Evolutionary conservation across 2,113 vertebrate genomes (phyloP).

Genomic region (Phylloscopus trochiloides): DNA sequence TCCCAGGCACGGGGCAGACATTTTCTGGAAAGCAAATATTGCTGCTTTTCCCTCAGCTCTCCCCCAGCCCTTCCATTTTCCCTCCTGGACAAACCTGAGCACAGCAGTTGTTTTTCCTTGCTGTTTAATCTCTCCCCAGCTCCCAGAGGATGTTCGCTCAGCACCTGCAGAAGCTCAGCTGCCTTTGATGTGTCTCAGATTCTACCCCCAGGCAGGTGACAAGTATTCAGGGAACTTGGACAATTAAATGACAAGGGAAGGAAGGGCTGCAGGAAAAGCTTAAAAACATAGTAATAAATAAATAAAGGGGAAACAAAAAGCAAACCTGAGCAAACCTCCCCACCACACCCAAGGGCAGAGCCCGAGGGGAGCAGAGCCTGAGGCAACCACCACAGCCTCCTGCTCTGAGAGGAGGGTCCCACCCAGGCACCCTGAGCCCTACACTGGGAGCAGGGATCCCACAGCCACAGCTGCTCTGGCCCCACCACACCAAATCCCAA

Average conservation of each 20-base stretch:
- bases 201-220: neutral
- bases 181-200: conserved; percentile 24
- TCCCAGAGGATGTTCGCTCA: neutral
- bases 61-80: neutral
- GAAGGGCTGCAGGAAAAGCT: neutral
- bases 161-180: neutral
- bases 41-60: neutral
- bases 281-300: neutral
- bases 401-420: neutral
- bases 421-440: neutral
- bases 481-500: neutral
- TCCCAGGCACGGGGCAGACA: neutral
- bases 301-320: neutral
- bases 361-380: neutral
- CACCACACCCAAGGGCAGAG: neutral
- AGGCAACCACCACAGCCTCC: neutral
- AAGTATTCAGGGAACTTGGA: neutral
- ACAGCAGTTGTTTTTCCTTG: neutral
- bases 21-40: neutral
- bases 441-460: neutral
- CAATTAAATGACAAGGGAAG: conserved; percentile 9
- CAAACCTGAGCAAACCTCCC: neutral
- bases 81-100: neutral
- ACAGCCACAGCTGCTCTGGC: neutral
- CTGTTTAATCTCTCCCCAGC: neutral